Evolutionary conservation across 1,140 invertebrate species (phyloP).

Genomic region (Drosophila suzukii): DNA sequence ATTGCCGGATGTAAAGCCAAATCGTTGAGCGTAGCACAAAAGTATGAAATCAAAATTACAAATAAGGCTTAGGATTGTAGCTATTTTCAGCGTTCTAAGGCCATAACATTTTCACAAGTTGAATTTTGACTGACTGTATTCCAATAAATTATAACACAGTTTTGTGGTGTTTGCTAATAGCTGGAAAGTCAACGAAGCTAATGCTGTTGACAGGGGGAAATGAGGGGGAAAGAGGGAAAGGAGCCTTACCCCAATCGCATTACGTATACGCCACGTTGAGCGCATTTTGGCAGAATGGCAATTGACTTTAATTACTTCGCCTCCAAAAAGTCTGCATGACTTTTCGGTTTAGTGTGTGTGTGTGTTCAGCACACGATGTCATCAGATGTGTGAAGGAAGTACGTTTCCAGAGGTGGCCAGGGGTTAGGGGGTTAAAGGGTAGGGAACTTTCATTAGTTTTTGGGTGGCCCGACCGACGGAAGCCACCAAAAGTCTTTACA

Average conservation of each 20-base stretch:
- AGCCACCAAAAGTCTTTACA: slow-evolving; percentile 69
- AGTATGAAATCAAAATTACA: slow-evolving; percentile 32
- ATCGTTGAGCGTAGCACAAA: slow-evolving; percentile 19
- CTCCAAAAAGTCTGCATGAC: slow-evolving; percentile 60
- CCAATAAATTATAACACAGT: slow-evolving; percentile 61
- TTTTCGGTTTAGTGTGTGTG: slow-evolving; percentile 6
- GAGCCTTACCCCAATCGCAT: slow-evolving; percentile 41
- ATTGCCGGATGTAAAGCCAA: slow-evolving; percentile 15
- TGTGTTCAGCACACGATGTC: slow-evolving; percentile 48
- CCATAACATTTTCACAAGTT: slow-evolving; percentile 6
- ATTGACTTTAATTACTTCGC: slow-evolving; percentile 78
- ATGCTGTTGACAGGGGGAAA: slow-evolving; percentile 50
- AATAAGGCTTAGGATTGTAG: slow-evolving; percentile 21
- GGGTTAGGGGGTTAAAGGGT: slow-evolving; percentile 1
- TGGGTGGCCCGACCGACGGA: slow-evolving; percentile 24
- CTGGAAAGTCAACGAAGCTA: slow-evolving; percentile 54
- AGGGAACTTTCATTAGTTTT: slow-evolving; percentile 72
- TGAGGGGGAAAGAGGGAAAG: background rate
- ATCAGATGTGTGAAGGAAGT: slow-evolving; percentile 16
- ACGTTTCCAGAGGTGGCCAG: background rate
- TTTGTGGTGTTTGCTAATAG: slow-evolving; percentile 66
- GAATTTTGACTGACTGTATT: slow-evolving; percentile 31
- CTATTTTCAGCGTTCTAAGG: slow-evolving; percentile 10
- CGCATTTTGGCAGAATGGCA: slow-evolving; percentile 75
- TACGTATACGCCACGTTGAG: slow-evolving; percentile 71